Evolutionary conservation across 92 coral and sea anemone species (phyloP).

Genomic region (Virgularia gustaviana): DNA sequence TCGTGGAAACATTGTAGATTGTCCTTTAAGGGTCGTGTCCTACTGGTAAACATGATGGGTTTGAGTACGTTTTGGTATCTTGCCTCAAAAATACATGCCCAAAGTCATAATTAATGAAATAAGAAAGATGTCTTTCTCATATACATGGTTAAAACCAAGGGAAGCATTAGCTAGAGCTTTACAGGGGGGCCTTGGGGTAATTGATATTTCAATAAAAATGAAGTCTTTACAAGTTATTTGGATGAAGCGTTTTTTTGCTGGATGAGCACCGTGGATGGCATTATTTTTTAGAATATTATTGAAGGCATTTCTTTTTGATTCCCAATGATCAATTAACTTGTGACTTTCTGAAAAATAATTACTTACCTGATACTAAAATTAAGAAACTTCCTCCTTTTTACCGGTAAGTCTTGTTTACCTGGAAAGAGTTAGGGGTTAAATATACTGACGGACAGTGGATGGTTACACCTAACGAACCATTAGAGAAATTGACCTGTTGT

Average conservation of each 20-base stretch:
- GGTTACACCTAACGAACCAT: not conserved
- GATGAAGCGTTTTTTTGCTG: not conserved
- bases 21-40: not conserved
- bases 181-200: not conserved
- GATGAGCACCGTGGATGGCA: not conserved
- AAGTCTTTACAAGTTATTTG: not conserved
- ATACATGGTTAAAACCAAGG: not conserved
- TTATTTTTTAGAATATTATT: not conserved
- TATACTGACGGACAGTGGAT: not conserved
- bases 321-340: not conserved
- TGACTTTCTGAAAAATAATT: not conserved
- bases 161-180: not conserved
- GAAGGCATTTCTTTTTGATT: too few species aligned
- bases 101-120: not conserved
- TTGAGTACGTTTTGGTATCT: not conserved
- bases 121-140: not conserved
- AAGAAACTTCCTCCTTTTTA: not conserved
- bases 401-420: not conserved
- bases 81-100: not conserved
- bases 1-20: not conserved
- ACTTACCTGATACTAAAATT: not conserved
- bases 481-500: not conserved
- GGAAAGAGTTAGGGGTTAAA: not conserved
- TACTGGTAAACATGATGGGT: not conserved
- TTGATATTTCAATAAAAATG: not conserved